Evolutionary conservation across 2,888 invertebrate genomes (phyloP), one percentile per base, ranked within the genome.

Genomic region (Argynnis bischoffii): DNA sequence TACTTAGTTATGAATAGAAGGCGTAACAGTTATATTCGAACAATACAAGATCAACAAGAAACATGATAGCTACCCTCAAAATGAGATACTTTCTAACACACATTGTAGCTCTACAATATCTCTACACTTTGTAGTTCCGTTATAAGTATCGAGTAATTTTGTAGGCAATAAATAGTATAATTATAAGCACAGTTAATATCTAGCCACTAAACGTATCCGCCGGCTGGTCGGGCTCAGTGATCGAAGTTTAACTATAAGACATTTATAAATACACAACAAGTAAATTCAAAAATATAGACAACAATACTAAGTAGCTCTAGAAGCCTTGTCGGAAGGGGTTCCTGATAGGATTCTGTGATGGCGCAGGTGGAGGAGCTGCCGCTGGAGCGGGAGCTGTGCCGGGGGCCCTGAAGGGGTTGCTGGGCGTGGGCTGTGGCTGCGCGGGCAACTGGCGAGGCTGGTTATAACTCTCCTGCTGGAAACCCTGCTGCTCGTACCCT

Each of bases 311-410:
- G 82, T 79, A 67, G 78, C 83, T 86, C 87, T 92, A 95, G 90
- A 96, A 96, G 87, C 96, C 96, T 94, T 96, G 96, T 85, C 97
- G 95, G 93, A 97, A 97, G 71, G 97, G 65, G 92, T 78, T 67
- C 84, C 90, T 89, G 71, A 74, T 78, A 88, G 83, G 82, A 78
- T 82, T 90, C 81, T 82, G 89, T 2, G 81, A 75, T 2, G 85
- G 78, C 2, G 80, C 61, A 31, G 66, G 66, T 16, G 66, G 75
- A 0, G 90, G 66, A 74, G 78, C 86, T 88, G 81, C 79, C 75
- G 83, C 90, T 81, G 82, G 90, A 77, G 81, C 89, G 79, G 80
- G 90, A 0, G 83, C 73, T 8, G 80, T 75, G 2, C 74, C 76
- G 0, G 81, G 81, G 46, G 88, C 86, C 67, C 91, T 77, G 81